Percentiles rank a stretch among this genome's conserved stretches.
Evolutionary conservation across 2,888 invertebrate species (phyloP).

Genomic region (Andrena marginata): DNA sequence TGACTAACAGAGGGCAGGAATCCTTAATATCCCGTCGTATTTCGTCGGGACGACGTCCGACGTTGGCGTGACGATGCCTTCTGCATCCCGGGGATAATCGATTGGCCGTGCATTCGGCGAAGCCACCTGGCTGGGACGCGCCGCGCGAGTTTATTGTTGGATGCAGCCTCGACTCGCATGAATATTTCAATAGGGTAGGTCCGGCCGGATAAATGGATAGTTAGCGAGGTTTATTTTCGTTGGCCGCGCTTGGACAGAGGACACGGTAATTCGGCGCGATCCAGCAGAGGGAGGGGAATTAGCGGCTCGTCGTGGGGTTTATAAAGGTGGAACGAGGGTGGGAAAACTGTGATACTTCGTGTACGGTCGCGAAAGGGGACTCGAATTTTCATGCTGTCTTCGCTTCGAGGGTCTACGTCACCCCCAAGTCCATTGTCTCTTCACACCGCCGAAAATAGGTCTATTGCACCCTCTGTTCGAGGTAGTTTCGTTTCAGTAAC

Average conservation of each 20-base stretch:
- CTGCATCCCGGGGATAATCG: slow-evolving; percentile 57
- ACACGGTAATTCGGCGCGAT: slow-evolving; percentile 24
- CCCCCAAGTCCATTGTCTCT: no score
- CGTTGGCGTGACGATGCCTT: slow-evolving; percentile 58
- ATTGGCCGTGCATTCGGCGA: slow-evolving; percentile 65
- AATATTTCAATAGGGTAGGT: slow-evolving; percentile 66
- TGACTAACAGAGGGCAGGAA: slow-evolving; percentile 51
- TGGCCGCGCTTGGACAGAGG: slow-evolving; percentile 2
- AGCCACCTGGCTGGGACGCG: slow-evolving; percentile 52
- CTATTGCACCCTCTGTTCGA: no score
- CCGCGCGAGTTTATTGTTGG: slow-evolving; percentile 69
- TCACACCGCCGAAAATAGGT: no score
- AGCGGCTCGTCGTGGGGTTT: not conserved
- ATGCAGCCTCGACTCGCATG: slow-evolving; percentile 66
- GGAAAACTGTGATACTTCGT: no score
- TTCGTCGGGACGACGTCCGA: slow-evolving; percentile 40
- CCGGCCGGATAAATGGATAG: slow-evolving; percentile 61
- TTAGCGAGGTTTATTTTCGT: slow-evolving; percentile 65
- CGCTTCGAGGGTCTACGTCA: no score
- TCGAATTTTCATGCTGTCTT: no score
- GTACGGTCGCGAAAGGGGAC: no score
- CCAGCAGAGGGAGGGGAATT: slow-evolving; percentile 24
- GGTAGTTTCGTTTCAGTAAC: no score
- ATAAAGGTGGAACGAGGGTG: no score
- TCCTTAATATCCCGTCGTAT: slow-evolving; percentile 47